Conservation (phyloP, 2,113 vertebrate species). For the Clarias macrocephalus region DNA sequence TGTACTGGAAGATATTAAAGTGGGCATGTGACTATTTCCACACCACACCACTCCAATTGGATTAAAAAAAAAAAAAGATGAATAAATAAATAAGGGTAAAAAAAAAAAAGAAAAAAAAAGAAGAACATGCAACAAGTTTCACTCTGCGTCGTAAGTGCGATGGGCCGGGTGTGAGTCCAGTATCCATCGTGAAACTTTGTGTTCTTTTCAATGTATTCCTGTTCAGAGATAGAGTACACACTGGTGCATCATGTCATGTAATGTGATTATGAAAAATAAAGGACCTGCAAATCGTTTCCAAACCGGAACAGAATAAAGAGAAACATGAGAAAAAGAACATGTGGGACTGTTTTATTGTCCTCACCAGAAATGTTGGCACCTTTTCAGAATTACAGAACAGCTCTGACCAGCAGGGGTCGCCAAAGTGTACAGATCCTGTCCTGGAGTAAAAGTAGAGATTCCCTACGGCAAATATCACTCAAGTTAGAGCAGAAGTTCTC, state of each 20-base stretch:
- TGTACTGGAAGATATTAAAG: constrained; percentile 59
- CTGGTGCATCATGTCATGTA: constrained; percentile 92
- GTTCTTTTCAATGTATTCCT: constrained; percentile 92
- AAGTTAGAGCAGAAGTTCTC: too few species aligned
- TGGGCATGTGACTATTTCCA: constrained; percentile 68
- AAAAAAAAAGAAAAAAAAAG: constrained; percentile 65
- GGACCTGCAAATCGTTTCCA: constrained; percentile 91
- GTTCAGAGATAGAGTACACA: constrained; percentile 91
- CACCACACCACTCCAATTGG: constrained; percentile 46
- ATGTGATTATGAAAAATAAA: constrained; percentile 89
- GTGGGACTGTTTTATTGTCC: not conserved
- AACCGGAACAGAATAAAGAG: constrained; percentile 91
- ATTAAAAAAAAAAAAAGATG: constrained; percentile 17
- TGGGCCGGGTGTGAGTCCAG: constrained; percentile 88
- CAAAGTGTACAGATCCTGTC: too few species aligned
- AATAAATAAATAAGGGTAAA: constrained; percentile 61
- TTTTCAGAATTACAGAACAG: too few species aligned
- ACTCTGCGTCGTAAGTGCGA: constrained; percentile 88
- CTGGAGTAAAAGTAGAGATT: too few species aligned
- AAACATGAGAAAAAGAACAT: constrained; percentile 43
- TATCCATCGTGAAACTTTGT: constrained; percentile 94
- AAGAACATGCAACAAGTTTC: constrained; percentile 49
- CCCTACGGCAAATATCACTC: too few species aligned
- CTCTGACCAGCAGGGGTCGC: too few species aligned
- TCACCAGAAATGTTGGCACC: not conserved